Evolutionary conservation across 2,797 vertebrate genomes (phyloP).

Genomic region (Avahi laniger): DNA sequence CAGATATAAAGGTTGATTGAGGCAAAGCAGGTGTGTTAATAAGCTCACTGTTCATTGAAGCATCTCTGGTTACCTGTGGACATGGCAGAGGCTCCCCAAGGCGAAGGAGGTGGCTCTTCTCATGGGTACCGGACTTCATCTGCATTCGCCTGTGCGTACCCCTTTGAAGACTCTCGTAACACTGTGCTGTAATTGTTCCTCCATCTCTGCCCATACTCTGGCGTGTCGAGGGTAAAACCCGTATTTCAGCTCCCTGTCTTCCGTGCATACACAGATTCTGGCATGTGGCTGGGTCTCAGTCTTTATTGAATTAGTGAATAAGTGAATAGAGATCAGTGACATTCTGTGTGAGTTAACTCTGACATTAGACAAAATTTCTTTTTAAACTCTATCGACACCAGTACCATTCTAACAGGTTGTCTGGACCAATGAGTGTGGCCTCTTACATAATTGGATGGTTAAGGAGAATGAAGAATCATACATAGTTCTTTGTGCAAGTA

Average conservation of each 20-base stretch:
- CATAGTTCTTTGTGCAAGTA: background rate
- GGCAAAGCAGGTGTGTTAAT: background rate
- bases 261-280: no score
- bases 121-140: background rate
- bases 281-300: background rate
- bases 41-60: no score
- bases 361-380: background rate
- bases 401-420: background rate
- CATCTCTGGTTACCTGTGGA: background rate
- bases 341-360: background rate
- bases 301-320: background rate
- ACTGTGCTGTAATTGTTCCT: rapidly evolving
- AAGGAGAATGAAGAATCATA: background rate
- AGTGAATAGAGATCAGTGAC: background rate
- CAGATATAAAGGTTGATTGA: background rate
- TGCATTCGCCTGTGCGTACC: rapidly evolving
- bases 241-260: background rate
- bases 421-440: background rate
- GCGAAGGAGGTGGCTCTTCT: rapidly evolving
- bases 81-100: background rate
- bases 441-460: background rate
- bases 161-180: background rate
- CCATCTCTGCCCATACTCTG: rapidly evolving
- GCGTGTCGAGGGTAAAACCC: background rate
- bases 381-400: background rate